Evolutionary conservation across 2,797 vertebrate genomes (phyloP).

Genomic region (Poecilia gillii): DNA sequence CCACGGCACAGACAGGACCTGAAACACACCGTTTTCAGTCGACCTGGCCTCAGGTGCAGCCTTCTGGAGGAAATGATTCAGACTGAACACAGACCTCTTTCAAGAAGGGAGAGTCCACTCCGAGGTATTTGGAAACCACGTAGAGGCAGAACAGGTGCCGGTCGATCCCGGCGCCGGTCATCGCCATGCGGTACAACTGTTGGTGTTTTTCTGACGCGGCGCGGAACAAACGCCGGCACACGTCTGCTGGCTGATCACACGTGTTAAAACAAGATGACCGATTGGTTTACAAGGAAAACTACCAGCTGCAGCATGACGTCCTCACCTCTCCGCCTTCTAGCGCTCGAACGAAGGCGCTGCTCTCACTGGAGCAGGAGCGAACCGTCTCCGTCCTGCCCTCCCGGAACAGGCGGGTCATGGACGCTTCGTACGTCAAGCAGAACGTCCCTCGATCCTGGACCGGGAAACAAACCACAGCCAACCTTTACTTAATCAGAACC

Average conservation of each 20-base stretch:
- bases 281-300: not conserved
- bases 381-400: constrained; percentile 93
- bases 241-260: constrained; percentile 67
- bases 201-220: constrained; percentile 87
- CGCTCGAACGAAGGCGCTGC: constrained; percentile 84
- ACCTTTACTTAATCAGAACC: not conserved
- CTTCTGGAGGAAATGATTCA: not conserved
- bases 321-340: constrained; percentile 81
- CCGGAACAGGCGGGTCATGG: constrained; percentile 90
- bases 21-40: not conserved
- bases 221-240: constrained; percentile 79
- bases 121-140: constrained; percentile 87
- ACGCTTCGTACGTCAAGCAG: constrained; percentile 90
- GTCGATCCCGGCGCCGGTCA: constrained; percentile 89
- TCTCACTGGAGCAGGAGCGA: constrained; percentile 86
- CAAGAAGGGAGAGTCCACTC: constrained; percentile 87
- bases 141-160: constrained; percentile 92
- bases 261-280: constrained; percentile 6
- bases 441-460: constrained; percentile 84
- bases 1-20: constrained; percentile 89
- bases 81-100: constrained; percentile 80
- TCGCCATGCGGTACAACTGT: constrained; percentile 85
- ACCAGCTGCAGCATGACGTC: not conserved
- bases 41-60: not conserved
- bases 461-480: not conserved